phyloP scores from a whole-genome alignment of 2,113 vertebrate species.

The Procavia capensis region DNA sequence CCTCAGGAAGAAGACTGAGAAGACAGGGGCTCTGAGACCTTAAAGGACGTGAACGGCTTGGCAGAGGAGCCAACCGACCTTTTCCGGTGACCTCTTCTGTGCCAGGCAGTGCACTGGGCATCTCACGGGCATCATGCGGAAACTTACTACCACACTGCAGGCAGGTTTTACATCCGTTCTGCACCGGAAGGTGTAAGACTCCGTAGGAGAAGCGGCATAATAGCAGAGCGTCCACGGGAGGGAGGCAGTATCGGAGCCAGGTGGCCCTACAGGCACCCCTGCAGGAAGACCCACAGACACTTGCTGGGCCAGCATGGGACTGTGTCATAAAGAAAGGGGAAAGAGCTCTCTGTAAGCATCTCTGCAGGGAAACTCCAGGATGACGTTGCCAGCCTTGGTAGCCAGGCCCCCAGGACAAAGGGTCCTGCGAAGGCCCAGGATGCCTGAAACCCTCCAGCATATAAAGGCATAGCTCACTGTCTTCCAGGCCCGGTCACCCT shows the following conservation, averaged over 20 bases:
- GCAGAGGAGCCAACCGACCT: accelerated
- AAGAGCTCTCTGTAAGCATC: background rate
- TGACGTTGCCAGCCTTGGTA: accelerated
- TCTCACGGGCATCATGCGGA: accelerated
- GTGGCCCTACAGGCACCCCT: background rate
- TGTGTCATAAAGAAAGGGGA: background rate
- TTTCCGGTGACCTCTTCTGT: background rate
- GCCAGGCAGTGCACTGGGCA: accelerated
- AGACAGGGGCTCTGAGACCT: background rate
- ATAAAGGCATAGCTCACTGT: background rate
- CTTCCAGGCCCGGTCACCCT: background rate
- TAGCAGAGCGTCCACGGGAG: accelerated
- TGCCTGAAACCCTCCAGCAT: no score
- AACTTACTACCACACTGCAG: background rate
- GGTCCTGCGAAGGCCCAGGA: background rate
- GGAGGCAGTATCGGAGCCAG: background rate
- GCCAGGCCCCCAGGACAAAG: background rate
- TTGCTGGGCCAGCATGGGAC: background rate
- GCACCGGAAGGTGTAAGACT: background rate
- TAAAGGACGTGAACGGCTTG: background rate
- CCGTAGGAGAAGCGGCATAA: background rate
- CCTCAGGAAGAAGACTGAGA: background rate
- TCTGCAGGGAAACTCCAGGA: background rate
- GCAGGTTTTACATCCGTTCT: background rate
- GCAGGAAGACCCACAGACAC: background rate